Evolutionary conservation across 2,113 vertebrate species (phyloP), one percentile per base, ranked within the genome.

Genomic region (Macrotis lagotis): DNA sequence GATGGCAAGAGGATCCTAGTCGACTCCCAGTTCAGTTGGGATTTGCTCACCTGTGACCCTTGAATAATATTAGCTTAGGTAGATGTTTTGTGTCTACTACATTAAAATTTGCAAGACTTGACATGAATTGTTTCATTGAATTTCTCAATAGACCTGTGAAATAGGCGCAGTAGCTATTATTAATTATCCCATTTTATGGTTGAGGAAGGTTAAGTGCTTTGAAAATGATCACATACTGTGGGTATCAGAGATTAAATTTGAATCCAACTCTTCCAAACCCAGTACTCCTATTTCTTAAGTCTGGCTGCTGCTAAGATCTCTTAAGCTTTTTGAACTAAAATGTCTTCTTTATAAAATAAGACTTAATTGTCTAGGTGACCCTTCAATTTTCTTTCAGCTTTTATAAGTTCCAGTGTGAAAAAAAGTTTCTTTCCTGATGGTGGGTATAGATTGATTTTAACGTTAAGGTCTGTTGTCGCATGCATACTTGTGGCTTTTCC

Each of bases 361-460:
- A 19, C 28, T 74, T 74, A 3, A 74, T 74, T 74, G 14, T 74
- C 14, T 74, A 6, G 49, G 88, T 95, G 89, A 88, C 49, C 90
- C 94, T 37, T n/a, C 16, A 11, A 66, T 3, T 94, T 25, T 31
- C 93, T 88, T 10, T 66, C 47, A 94, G 48, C 50, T 74, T 74
- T 74, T 48, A 50, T 25, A 59, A 1, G 28, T 51, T 37, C 74
- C 88, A 92, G 0, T 37, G 8, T 91, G 90, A 90, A 53, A 25
- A 25, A 31, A 44, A 93, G 1, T 74, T 91, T 93, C 31, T 92
- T 48, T 74, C 90, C 91, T 50, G n/a, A 47, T n/a, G n/a, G 83
- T 93, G 10, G 88, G 3, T 91, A 9, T 94, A 26, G n/a, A 37
- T 55, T 93, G 19, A 83, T 51, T 92, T 66, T 93, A 88, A 48